These are phyloP conservation scores for Xestia xanthographa DNA, from an alignment of 2,888 invertebrate genomes.

Conservation along the genomic window DNA sequence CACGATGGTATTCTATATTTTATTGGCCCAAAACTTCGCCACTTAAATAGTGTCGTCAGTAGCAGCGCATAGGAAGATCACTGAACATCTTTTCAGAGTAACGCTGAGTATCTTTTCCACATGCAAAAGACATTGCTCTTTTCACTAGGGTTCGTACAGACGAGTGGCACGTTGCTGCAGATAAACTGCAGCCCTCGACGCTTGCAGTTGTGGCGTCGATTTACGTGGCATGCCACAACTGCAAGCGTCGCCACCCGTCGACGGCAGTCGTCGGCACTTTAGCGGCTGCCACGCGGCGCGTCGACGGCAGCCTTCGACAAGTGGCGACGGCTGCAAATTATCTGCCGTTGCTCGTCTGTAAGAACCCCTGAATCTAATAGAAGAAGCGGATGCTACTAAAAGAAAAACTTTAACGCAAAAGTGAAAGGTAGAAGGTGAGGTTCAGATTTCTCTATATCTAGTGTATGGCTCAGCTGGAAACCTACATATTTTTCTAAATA, in stretches of 20 bases:
- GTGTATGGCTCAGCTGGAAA: neutral
- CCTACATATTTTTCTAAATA: constrained; percentile 6
- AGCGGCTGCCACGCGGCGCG: no score
- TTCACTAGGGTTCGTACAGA: no score
- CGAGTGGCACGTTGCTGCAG: no score
- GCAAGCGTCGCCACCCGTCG: no score
- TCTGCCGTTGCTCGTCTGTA: no score
- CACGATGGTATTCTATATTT: neutral
- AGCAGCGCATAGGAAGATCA: neutral
- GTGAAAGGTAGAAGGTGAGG: neutral
- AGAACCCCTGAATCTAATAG: neutral
- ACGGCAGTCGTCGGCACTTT: no score
- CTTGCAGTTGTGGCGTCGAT: no score
- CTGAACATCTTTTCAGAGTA: neutral
- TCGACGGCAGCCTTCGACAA: no score
- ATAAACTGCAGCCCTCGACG: no score
- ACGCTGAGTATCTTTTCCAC: neutral
- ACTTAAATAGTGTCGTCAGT: neutral
- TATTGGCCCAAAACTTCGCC: neutral
- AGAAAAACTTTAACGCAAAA: neutral
- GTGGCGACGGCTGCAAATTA: no score
- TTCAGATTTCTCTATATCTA: neutral
- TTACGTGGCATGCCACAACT: no score
- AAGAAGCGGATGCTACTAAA: neutral
- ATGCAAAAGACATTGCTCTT: neutral